These are phyloP conservation scores for Caenorhabditis uteleia DNA, from an alignment of 2,888 invertebrate genomes.

Conservation along the genomic window DNA sequence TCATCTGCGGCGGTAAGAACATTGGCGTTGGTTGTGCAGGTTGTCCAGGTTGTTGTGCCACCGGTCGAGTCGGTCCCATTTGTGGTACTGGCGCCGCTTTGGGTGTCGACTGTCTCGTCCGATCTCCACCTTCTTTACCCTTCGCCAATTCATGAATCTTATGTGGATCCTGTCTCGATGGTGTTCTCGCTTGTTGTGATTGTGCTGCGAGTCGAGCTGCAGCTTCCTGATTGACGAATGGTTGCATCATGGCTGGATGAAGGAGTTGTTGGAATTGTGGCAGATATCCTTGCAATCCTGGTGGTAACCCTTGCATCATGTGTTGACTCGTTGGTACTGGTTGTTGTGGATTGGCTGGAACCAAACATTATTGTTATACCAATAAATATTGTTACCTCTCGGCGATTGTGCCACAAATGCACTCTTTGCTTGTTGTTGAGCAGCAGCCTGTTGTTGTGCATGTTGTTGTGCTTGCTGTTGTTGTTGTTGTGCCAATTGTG, in stretches of 20 bases:
- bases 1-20: slow-evolving; percentile 15
- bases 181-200: slow-evolving; percentile 4
- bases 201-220: background rate
- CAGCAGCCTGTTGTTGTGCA: background rate
- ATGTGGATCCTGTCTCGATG: slow-evolving; percentile 24
- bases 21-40: slow-evolving; percentile 6
- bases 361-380: background rate
- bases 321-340: no score
- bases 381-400: no score
- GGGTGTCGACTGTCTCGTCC: background rate
- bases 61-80: slow-evolving; percentile 12
- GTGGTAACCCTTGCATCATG: slow-evolving; percentile 2
- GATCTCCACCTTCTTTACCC: slow-evolving; percentile 7
- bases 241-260: slow-evolving; percentile 13
- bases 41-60: background rate
- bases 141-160: slow-evolving; percentile 37
- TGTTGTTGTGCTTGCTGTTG: no score
- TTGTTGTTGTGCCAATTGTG: slow-evolving; percentile 2
- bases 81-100: slow-evolving; percentile 3
- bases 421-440: background rate
- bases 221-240: slow-evolving; percentile 1
- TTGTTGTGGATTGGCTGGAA: background rate
- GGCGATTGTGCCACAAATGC: slow-evolving; percentile 2
- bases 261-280: slow-evolving; percentile 16
- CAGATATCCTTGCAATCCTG: slow-evolving; percentile 17